These are phyloP conservation scores for Petrolisthes cinctipes DNA, from an alignment of 2,888 invertebrate species.

Conservation along the genomic window DNA sequence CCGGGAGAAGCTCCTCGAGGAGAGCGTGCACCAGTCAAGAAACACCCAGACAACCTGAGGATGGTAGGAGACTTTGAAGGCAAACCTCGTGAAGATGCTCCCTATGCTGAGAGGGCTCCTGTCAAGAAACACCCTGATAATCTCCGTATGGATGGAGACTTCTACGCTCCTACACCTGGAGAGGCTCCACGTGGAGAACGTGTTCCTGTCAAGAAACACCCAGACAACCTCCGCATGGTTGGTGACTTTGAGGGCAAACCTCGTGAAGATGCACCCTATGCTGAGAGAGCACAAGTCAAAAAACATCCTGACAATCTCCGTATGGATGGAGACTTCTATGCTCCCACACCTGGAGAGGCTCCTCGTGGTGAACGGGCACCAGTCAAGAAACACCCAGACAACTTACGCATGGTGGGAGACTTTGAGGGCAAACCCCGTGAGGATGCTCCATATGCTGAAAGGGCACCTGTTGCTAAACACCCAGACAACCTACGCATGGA, in stretches of 20 bases:
- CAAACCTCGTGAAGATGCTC: conserved; percentile 63
- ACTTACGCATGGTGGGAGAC: conserved; percentile 72
- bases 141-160: conserved; percentile 69
- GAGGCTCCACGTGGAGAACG: conserved; percentile 71
- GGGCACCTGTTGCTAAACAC: conserved; percentile 71
- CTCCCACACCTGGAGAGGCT: conserved; percentile 72
- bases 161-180: conserved; percentile 36
- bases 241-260: conserved; percentile 72
- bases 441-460: conserved; percentile 70
- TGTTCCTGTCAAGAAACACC: conserved; percentile 66
- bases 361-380: conserved; percentile 58
- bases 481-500: conserved; percentile 69
- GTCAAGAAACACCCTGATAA: conserved; percentile 61
- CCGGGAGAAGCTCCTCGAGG: conserved; percentile 69
- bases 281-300: conserved; percentile 69
- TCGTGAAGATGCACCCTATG: conserved; percentile 71
- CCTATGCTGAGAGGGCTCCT: conserved; percentile 56
- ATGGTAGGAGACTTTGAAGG: conserved; percentile 70
- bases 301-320: conserved; percentile 71
- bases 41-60: conserved; percentile 75
- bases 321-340: conserved; percentile 74
- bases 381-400: conserved; percentile 58
- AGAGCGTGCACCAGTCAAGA: conserved; percentile 73
- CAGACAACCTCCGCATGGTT: conserved; percentile 76
- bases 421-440: conserved; percentile 74